phyloP scores from a whole-genome alignment of 1,140 invertebrate genomes.

The Brachionus rubens region DNA sequence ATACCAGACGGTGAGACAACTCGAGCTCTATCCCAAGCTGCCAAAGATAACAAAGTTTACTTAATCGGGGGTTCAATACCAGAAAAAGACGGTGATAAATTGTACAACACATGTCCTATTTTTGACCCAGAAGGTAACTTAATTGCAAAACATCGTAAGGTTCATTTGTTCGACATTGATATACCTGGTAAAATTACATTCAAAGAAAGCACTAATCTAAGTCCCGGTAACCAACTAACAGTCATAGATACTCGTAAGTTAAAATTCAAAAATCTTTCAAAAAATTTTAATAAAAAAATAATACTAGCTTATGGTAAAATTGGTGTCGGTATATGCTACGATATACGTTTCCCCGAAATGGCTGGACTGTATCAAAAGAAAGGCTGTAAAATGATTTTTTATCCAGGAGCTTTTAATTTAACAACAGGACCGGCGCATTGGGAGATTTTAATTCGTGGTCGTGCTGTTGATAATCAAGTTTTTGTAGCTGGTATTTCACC shows the following conservation, averaged over 20 bases:
- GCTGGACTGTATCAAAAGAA: slow-evolving; percentile 69
- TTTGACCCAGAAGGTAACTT: slow-evolving; percentile 77
- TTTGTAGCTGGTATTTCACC: slow-evolving; percentile 66
- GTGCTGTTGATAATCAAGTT: slow-evolving; percentile 78
- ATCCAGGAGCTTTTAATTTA: slow-evolving; percentile 92
- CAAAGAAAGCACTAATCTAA: slow-evolving; percentile 80
- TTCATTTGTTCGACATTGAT: slow-evolving; percentile 93
- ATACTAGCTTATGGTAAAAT: slow-evolving; percentile 70
- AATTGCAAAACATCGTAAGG: slow-evolving; percentile 65
- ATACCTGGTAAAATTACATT: slow-evolving; percentile 87
- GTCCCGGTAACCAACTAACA: slow-evolving; percentile 71
- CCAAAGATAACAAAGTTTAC: slow-evolving; percentile 74
- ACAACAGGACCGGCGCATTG: slow-evolving; percentile 88
- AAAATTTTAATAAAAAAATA: slow-evolving; percentile 45
- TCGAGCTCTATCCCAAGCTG: slow-evolving; percentile 69
- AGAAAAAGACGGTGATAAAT: slow-evolving; percentile 67
- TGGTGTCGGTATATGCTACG: slow-evolving; percentile 89
- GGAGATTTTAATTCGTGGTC: slow-evolving; percentile 74
- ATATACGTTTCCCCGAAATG: slow-evolving; percentile 84
- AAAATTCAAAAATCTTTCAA: slow-evolving; percentile 6
- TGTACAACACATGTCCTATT: slow-evolving; percentile 86
- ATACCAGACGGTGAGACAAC: slow-evolving; percentile 71
- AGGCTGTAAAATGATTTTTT: slow-evolving; percentile 79
- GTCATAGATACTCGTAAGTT: slow-evolving; percentile 67
- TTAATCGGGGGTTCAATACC: slow-evolving; percentile 83